Evolutionary conservation across 92 coral and sea anemone species (phyloP), one percentile per base, ranked within the genome.

Genomic region (Actinostola sp.): DNA sequence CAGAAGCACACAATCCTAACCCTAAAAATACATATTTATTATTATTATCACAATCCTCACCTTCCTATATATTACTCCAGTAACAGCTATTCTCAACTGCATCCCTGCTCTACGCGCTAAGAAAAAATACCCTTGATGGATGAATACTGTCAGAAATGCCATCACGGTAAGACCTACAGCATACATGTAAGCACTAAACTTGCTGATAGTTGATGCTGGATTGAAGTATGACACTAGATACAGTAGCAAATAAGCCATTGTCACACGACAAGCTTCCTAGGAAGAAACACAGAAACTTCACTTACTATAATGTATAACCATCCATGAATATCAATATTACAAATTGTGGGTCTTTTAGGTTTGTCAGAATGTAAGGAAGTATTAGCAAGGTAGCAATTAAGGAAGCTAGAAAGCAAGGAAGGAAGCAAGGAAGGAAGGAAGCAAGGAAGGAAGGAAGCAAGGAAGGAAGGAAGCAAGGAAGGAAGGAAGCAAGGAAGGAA

Each of bases 31-130:
- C n/a, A n/a, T n/a, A n/a, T n/a, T n/a, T n/a, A n/a, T n/a, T n/a
- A n/a, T n/a, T n/a, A n/a, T n/a, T n/a, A n/a, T n/a, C n/a, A n/a
- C n/a, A n/a, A 1, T 54, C 25, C 34, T 33, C 77, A 76, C 92
- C 96, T 86, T 89, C 75, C 85, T 86, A 70, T 86, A 89, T 23
- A 89, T 81, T 27, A 82, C 41, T 10, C 89, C 96, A 60, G 74
- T 79, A 8, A 80, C 78, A 29, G 96, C 92, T 46, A 86, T 64
- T 75, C 89, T 67, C 2, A 78, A 17, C 59, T 79, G 83, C 96
- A 89, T 89, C 20, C 96, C 96, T 55, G 84, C 56, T 58, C 89
- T 80, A 11, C 86, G 91, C 7, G 75, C 72, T 36, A 28, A 13
- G 46, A 86, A 89, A 56, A 76, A 89, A 33, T 78, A 86, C 21